Percentiles rank a stretch among this genome's conserved stretches.
Evolutionary conservation across 2,113 vertebrate genomes (phyloP).

Genomic region (Centrocercus urophasianus): DNA sequence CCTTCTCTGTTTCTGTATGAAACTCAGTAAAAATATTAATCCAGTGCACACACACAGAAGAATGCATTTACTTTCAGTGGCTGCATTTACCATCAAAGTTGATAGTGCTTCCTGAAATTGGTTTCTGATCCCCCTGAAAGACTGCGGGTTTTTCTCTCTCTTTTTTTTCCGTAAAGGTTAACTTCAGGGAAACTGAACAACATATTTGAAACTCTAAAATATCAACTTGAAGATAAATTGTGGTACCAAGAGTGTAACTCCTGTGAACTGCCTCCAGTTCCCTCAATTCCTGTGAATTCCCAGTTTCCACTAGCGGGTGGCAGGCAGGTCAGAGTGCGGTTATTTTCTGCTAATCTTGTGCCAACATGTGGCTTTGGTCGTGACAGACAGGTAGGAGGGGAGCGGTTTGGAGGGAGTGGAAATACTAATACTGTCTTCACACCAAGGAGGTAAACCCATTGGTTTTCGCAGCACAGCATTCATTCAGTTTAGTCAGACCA

Average conservation of each 20-base stretch:
- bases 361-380: neutral
- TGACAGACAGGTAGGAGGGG: neutral
- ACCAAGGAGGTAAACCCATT: neutral
- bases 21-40: neutral
- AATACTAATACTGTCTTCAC: neutral
- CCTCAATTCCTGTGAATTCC: constrained; percentile 68
- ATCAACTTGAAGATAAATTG: constrained; percentile 42
- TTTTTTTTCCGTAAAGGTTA: neutral
- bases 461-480: neutral
- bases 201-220: constrained; percentile 55
- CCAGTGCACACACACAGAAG: neutral
- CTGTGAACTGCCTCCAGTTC: constrained; percentile 8
- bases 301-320: neutral
- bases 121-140: constrained; percentile 74
- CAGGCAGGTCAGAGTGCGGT: neutral
- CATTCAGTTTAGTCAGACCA: neutral
- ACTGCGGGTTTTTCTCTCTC: constrained; percentile 36
- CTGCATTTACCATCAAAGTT: constrained; percentile 65
- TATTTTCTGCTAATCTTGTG: constrained; percentile 9
- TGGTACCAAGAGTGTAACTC: neutral
- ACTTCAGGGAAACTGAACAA: constrained; percentile 70
- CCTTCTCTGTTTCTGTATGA: neutral
- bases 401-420: neutral
- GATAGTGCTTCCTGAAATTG: constrained; percentile 74
- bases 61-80: constrained; percentile 24